Evolutionary conservation across 2,797 vertebrate species (phyloP).

Genomic region (Cuniculus paca): DNA sequence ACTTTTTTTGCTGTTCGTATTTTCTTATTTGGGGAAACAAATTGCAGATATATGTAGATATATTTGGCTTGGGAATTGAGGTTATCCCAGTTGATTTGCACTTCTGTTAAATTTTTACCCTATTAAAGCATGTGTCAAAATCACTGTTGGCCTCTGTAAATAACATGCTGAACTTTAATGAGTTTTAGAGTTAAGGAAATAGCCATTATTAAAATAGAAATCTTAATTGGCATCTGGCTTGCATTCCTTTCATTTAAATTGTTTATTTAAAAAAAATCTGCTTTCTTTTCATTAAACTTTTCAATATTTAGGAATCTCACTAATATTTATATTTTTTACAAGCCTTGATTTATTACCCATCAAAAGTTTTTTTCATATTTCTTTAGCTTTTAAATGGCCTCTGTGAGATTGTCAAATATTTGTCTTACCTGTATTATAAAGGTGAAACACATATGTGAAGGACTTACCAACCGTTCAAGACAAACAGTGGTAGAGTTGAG

Average conservation of each 20-base stretch:
- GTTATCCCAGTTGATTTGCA: not conserved
- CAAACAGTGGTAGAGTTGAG: not conserved
- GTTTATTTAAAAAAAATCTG: not conserved
- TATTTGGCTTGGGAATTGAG: not conserved
- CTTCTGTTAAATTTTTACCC: conserved; percentile 8
- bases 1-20: not conserved
- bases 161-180: conserved; percentile 26
- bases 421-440: not conserved
- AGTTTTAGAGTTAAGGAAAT: not conserved
- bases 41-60: not conserved
- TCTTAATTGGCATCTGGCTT: not conserved
- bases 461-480: not conserved
- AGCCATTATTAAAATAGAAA: not conserved
- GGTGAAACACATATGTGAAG: not conserved
- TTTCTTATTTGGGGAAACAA: conserved; percentile 40
- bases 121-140: conserved; percentile 35
- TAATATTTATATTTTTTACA: not conserved
- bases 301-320: not conserved
- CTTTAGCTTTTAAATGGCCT: not conserved
- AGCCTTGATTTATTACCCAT: not conserved
- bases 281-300: not conserved
- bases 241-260: not conserved
- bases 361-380: not conserved
- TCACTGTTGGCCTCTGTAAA: not conserved
- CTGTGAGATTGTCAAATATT: not conserved